Conservation (phyloP, 2,888 invertebrate genomes). For the Copidosoma aretas region DNA sequence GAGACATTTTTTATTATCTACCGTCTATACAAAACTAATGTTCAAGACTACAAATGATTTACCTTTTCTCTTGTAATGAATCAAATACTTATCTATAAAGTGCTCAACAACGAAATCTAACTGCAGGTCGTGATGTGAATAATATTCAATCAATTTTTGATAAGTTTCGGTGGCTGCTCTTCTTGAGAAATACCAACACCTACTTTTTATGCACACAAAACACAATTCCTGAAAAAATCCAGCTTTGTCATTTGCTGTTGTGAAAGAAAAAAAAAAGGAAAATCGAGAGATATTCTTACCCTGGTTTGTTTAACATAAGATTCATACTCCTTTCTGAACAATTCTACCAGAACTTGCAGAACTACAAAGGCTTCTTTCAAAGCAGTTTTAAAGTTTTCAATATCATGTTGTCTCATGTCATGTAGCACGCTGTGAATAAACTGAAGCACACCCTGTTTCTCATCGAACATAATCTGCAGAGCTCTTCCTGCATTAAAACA, state of each 20-base stretch:
- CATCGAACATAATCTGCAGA: constrained; percentile 36
- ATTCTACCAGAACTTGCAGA: constrained; percentile 46
- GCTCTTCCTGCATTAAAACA: constrained; percentile 27
- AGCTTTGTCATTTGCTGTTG: background rate
- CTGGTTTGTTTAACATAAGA: constrained; percentile 44
- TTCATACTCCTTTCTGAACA: constrained; percentile 45
- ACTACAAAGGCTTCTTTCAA: constrained; percentile 46
- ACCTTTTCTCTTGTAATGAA: constrained; percentile 19
- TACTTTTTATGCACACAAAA: constrained; percentile 41
- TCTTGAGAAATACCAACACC: constrained; percentile 39
- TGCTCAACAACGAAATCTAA: constrained; percentile 42
- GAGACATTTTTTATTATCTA: background rate
- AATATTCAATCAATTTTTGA: constrained; percentile 47
- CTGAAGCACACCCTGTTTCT: constrained; percentile 29
- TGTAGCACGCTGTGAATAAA: constrained; percentile 18
- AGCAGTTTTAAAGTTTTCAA: constrained; percentile 2
- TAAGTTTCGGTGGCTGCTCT: constrained; percentile 47
- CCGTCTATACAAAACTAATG: background rate
- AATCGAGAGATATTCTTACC: constrained; percentile 39
- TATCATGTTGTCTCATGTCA: background rate
- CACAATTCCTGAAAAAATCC: constrained; percentile 47
- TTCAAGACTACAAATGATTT: background rate
- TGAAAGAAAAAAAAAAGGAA: constrained; percentile 16
- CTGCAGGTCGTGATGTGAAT: constrained; percentile 35
- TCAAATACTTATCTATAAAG: constrained; percentile 19